A percentile compares a stretch with the other conserved stretches of the same genome.
Evolutionary conservation across 2,797 vertebrate species (phyloP).

Genomic region (Coendou prehensilis): DNA sequence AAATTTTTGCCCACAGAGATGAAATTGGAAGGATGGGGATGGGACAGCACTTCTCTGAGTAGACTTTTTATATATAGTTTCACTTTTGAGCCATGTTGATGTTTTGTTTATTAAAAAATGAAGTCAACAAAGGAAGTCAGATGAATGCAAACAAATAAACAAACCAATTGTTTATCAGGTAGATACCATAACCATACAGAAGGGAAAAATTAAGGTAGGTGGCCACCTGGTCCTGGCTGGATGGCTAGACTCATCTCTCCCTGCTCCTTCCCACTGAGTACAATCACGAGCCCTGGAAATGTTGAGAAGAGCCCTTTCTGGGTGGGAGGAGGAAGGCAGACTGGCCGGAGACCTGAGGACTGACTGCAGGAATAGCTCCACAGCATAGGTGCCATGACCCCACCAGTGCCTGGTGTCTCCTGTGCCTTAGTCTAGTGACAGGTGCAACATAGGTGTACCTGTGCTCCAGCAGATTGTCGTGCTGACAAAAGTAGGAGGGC

Average conservation of each 20-base stretch:
- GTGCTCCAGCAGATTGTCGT: not conserved
- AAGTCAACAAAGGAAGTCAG: not conserved
- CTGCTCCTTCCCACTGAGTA: not conserved
- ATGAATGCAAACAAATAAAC: conserved; percentile 7
- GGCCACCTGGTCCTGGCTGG: not conserved
- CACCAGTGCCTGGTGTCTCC: too few species aligned
- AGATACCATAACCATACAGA: not conserved
- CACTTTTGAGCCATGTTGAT: not conserved
- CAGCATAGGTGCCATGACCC: not conserved
- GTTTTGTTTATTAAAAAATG: conserved; percentile 63
- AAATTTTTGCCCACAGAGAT: not conserved
- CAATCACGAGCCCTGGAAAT: not conserved
- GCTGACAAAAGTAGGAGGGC: not conserved
- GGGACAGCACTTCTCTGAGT: not conserved
- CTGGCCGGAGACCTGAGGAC: not conserved
- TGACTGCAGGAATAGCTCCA: not conserved
- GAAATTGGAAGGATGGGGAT: not conserved
- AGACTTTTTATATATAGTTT: not conserved
- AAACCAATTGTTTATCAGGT: not conserved
- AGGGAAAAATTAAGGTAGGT: not conserved
- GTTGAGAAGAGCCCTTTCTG: not conserved
- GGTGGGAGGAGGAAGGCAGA: not conserved
- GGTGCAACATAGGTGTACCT: not conserved
- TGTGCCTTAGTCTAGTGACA: not conserved
- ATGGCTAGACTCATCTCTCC: not conserved